phyloP scores from a whole-genome alignment of 1,140 invertebrate species.

The Leptopilina boulardi region DNA sequence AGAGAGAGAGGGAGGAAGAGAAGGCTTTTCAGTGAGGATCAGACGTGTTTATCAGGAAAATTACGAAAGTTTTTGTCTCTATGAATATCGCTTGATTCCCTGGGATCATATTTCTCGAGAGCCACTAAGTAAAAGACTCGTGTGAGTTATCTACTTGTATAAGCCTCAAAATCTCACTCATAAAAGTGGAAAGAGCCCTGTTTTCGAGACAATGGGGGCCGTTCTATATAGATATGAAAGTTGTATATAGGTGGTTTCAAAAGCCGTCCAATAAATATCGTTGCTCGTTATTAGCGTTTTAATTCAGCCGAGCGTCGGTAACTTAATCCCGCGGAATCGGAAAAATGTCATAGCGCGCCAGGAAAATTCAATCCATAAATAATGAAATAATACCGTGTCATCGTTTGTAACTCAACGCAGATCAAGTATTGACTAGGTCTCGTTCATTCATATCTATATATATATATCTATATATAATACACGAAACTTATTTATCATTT shows the following conservation, averaged over 20 bases:
- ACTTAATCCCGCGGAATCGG: conserved; percentile 70
- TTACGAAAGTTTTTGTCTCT: conserved; percentile 16
- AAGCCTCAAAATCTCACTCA: conserved; percentile 67
- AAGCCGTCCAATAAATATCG: conserved; percentile 73
- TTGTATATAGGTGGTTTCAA: conserved; percentile 58
- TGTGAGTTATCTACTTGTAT: conserved; percentile 62
- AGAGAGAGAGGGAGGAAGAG: not conserved
- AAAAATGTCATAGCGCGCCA: conserved; percentile 62
- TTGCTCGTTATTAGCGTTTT: conserved; percentile 73
- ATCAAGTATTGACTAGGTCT: conserved; percentile 40
- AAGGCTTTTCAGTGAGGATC: not conserved
- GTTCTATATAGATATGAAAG: conserved; percentile 42
- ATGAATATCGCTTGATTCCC: not conserved
- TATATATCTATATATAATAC: no score
- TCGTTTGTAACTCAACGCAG: conserved; percentile 62
- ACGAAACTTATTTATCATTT: not conserved
- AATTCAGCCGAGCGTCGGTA: conserved; percentile 67
- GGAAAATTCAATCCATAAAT: conserved; percentile 67
- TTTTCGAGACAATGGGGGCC: conserved; percentile 69
- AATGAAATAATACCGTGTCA: conserved; percentile 69
- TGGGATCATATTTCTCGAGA: conserved; percentile 5
- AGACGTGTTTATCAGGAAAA: conserved; percentile 17
- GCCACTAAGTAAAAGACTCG: conserved; percentile 16
- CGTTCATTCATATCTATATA: no score
- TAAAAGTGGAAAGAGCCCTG: conserved; percentile 69